Evolutionary conservation across 2,888 invertebrate species (phyloP).

Genomic region (Diarsia rubi): DNA sequence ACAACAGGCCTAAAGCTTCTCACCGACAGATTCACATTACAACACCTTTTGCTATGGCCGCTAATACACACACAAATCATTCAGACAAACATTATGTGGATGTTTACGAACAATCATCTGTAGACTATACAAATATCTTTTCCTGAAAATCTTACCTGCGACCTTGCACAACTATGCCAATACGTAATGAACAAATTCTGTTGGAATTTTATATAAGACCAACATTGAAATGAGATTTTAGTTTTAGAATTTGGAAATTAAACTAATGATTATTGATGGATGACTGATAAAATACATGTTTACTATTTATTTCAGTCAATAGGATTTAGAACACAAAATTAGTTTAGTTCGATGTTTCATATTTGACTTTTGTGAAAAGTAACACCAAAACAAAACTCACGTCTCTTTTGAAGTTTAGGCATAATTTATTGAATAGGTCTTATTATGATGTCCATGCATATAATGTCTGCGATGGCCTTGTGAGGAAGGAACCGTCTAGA

Average conservation of each 20-base stretch:
- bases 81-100: slow-evolving; percentile 46
- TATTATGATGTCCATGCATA: neutral
- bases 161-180: slow-evolving; percentile 44
- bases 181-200: slow-evolving; percentile 17
- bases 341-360: neutral
- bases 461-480: neutral
- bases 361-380: neutral
- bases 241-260: neutral
- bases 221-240: slow-evolving; percentile 5
- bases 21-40: slow-evolving; percentile 20
- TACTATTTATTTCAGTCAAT: neutral
- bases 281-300: neutral
- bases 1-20: slow-evolving; percentile 11
- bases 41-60: slow-evolving; percentile 6
- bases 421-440: neutral
- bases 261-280: neutral
- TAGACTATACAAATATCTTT: slow-evolving; percentile 53
- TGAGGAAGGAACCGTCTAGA: neutral
- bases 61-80: slow-evolving; percentile 38
- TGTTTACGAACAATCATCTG: slow-evolving; percentile 51
- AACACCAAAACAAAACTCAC: neutral
- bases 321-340: neutral
- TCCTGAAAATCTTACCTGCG: slow-evolving; percentile 46
- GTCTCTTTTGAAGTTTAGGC: neutral
- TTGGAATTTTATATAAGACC: slow-evolving; percentile 1